Base-by-base conservation (phyloP, 2,888 invertebrate genomes). In the Yponomeuta sedellus region DNA sequence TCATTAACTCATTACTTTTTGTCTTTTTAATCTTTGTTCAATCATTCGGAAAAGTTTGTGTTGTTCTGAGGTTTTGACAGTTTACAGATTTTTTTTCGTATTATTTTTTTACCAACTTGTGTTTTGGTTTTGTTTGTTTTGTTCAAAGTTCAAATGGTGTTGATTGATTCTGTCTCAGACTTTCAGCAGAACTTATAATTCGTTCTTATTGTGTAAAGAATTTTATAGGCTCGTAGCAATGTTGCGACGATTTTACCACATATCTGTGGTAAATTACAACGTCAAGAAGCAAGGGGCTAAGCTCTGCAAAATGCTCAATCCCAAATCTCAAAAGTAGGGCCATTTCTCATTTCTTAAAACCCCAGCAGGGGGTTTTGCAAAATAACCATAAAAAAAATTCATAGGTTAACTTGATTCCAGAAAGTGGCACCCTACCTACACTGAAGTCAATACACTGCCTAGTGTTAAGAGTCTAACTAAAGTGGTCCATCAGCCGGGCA, bases 401-500 rank as follows among this genome's bases (percentile, higher is more conserved):
- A n/a, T n/a, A n/a, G n/a, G n/a, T n/a, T 52, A 52, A 52, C 5
- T 64, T 44, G 61, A 64, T 78, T 78, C 68, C 69, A 91, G 91
- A 70, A 84, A 83, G 67, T 88, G 85, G 85, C 80, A 84, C 71
- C 83, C 85, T 56, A 65, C 68, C 0, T 56, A 73, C 1, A 19
- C 66, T 1, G 79, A 83, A 44, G 67, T 68, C 19, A 74, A 77
- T 66, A 67, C 72, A 39, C 69, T 90, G 72, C 88, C 88, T 4
- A 81, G 81, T 70, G 69, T 86, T 1, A 89, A 86, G 70, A 86
- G 83, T 70, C 72, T 92, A 39, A 81, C 86, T 1, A 91, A 87
- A 73, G 87, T 86, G 20, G 80, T 86, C 67, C 80, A 88, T 73
- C 92, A 92, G 66, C 92, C 92, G 39, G 88, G 90, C 12, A 92